Conservation (phyloP, 35 echinoderm and acorn worm genomes). For the Acanthaster planci region DNA sequence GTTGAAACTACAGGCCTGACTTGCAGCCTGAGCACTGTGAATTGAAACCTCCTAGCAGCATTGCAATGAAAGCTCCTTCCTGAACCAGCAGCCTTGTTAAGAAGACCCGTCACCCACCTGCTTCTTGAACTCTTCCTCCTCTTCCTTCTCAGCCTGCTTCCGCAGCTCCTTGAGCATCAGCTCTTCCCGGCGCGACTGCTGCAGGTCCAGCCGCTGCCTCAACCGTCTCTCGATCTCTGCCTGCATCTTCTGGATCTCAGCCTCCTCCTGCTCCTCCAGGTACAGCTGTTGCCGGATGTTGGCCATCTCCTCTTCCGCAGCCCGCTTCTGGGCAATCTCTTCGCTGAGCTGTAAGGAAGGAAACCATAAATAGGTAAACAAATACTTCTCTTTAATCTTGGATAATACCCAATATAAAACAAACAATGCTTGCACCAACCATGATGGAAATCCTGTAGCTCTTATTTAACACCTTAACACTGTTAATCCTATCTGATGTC, state of each 20-base stretch:
- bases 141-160: conserved; percentile 57
- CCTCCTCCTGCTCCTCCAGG: conserved; percentile 91
- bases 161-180: conserved; percentile 76
- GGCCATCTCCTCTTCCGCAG: conserved; percentile 88
- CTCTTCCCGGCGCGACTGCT: conserved; percentile 80
- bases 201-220: conserved; percentile 85
- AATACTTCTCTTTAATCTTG: no score
- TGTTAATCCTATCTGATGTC: no score
- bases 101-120: conserved; percentile 45
- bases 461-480: no score
- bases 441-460: no score
- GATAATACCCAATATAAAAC: no score
- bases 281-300: conserved; percentile 82
- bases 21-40: no score
- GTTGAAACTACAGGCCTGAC: no score
- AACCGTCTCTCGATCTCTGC: conserved; percentile 76
- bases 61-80: background rate
- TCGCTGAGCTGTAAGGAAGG: conserved; percentile 62
- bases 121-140: conserved; percentile 88
- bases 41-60: no score
- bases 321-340: conserved; percentile 74
- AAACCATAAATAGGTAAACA: background rate
- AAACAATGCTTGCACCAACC: no score
- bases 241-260: conserved; percentile 76
- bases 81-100: no score